These are phyloP conservation scores for Globodera ellingtonae DNA, from an alignment of 1,140 invertebrate species.

Conservation along the genomic window DNA sequence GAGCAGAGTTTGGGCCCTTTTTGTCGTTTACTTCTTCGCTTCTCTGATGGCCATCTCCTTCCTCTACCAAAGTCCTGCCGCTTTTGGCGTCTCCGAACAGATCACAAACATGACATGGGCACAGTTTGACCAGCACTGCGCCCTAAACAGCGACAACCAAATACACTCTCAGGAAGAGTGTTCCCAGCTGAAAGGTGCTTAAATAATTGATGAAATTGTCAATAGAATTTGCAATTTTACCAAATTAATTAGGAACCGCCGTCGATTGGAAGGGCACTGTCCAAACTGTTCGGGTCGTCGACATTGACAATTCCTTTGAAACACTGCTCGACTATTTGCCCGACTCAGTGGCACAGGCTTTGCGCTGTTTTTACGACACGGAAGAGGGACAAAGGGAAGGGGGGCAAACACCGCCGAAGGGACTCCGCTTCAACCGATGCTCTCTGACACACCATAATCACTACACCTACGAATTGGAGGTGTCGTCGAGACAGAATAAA, in stretches of 20 bases:
- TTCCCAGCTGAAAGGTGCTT: slow-evolving; percentile 55
- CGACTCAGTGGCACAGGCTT: slow-evolving; percentile 48
- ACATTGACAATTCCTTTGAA: slow-evolving; percentile 60
- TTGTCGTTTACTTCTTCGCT: slow-evolving; percentile 49
- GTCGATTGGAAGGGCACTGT: slow-evolving; percentile 58
- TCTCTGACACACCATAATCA: slow-evolving; percentile 56
- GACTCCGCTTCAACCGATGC: slow-evolving; percentile 51
- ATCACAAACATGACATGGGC: slow-evolving; percentile 60
- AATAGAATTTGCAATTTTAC: not conserved
- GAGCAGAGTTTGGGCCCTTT: slow-evolving; percentile 48
- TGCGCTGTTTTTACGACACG: slow-evolving; percentile 60
- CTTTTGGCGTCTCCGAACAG: slow-evolving; percentile 46
- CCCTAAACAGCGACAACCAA: slow-evolving; percentile 39
- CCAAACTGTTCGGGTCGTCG: slow-evolving; percentile 51
- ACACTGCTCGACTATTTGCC: slow-evolving; percentile 57
- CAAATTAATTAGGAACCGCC: slow-evolving; percentile 43
- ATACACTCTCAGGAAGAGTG: slow-evolving; percentile 50
- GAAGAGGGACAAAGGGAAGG: slow-evolving; percentile 30
- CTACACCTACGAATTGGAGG: slow-evolving; percentile 60
- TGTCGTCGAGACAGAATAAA: too few species aligned
- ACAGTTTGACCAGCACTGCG: slow-evolving; percentile 54
- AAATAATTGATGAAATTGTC: slow-evolving; percentile 2
- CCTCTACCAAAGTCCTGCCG: slow-evolving; percentile 50
- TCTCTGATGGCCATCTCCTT: slow-evolving; percentile 60
- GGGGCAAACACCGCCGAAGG: slow-evolving; percentile 22